phyloP scores from a whole-genome alignment of 2,797 vertebrate genomes.

The Peromyscus eremicus region DNA sequence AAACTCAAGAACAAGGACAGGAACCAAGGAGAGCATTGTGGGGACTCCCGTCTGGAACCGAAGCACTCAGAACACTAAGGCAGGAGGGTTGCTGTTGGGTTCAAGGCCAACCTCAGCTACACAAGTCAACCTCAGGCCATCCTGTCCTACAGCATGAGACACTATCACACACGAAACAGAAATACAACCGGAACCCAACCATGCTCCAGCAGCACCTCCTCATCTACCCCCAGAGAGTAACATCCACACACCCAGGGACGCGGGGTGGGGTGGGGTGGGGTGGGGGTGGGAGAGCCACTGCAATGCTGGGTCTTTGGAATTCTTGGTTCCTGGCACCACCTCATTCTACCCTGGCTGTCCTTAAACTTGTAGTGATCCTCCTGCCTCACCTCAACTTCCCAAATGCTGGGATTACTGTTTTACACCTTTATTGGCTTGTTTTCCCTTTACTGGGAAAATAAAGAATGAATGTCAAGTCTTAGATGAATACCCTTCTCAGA shows the following conservation, averaged over 20 bases:
- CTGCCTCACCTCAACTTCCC: not conserved
- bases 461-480: not conserved
- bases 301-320: not conserved
- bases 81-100: not conserved
- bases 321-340: not conserved
- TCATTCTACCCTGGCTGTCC: not conserved
- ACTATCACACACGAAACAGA: not conserved
- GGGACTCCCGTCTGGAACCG: not conserved
- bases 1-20: not conserved
- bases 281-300: too few relatives aligned
- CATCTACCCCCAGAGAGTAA: not conserved
- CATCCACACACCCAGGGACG: rapidly evolving
- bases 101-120: not conserved
- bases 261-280: not conserved
- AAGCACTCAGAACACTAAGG: not conserved
- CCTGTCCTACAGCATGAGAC: not conserved
- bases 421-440: not conserved
- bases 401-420: not conserved
- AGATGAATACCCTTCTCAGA: not conserved
- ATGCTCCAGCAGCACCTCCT: not conserved
- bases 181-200: not conserved
- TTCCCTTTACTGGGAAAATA: not conserved
- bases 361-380: not conserved
- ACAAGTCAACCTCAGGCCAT: not conserved
- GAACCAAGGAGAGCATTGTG: too few relatives aligned